These are phyloP conservation scores for Elmis aenea DNA, from an alignment of 2,888 invertebrate genomes.

Conservation along the genomic window DNA sequence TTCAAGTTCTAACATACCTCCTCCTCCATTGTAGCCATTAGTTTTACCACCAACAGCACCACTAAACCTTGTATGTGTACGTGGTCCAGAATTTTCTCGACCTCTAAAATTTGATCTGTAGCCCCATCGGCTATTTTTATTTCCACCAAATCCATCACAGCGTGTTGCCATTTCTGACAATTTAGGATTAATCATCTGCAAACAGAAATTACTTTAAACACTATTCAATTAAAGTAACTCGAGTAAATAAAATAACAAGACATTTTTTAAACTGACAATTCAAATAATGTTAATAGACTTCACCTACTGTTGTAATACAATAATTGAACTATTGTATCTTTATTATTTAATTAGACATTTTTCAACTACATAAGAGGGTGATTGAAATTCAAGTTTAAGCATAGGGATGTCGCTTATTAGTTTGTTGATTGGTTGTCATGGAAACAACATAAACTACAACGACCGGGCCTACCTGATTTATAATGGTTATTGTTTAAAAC, in stretches of 20 bases:
- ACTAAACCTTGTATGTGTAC: constrained; percentile 31
- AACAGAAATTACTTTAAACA: constrained; percentile 9
- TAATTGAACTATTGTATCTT: neutral
- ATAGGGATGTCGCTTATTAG: too few species aligned
- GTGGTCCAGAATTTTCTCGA: constrained; percentile 33
- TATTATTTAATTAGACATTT: too few species aligned
- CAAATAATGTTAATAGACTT: neutral
- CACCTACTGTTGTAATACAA: neutral
- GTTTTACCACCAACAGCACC: constrained; percentile 13
- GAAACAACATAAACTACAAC: too few species aligned
- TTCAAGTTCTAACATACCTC: too few species aligned
- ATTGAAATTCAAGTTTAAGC: too few species aligned
- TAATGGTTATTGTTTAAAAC: too few species aligned
- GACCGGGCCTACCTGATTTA: too few species aligned
- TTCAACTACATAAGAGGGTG: too few species aligned
- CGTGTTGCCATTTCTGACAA: constrained; percentile 73
- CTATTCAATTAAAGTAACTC: neutral
- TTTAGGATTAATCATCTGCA: constrained; percentile 77
- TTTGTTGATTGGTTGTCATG: too few species aligned
- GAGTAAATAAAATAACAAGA: neutral
- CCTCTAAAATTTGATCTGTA: constrained; percentile 45
- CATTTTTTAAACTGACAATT: neutral
- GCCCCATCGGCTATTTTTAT: constrained; percentile 53
- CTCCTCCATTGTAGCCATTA: constrained; percentile 27
- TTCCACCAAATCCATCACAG: constrained; percentile 56